Evolutionary conservation across 1,140 invertebrate genomes (phyloP), one percentile per base, ranked within the genome.

Genomic region (Elymnias hypermnestra): DNA sequence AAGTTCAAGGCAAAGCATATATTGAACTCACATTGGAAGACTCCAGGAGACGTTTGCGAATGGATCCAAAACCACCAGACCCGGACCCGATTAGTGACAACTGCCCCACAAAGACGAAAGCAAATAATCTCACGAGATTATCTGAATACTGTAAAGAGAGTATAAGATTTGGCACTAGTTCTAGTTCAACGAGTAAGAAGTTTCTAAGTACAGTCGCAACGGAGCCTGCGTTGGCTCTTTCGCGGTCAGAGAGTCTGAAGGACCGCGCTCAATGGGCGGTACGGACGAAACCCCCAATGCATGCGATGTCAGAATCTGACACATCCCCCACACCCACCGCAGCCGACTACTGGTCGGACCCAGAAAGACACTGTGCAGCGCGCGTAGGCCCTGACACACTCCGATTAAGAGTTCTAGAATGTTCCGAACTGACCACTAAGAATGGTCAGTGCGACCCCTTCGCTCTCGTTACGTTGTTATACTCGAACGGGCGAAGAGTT

Each of bases 371-470:
- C 55, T 85, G 73, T 55, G 64, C 78, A 4, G 78, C 82, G 6
- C 74, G 76, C 42, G 73, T 68, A 9, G 78, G 76, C 1, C 75
- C 77, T 39, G 78, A 84, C 55, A 88, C 86, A 29, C 51, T 91
- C 7, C 83, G 87, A 26, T 84, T 92, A 26, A 74, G 91, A 53
- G 89, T 97, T 28, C 87, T 93, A 50, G 94, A 96, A 83, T 97
- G 95, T 83, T 92, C 91, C 62, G 95, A 97, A 83, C 87, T 97
- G 67, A 94, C 94, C 41, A 92, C 95, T 49, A 94, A 94, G 72
- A 95, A 96, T 87, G 94, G 94, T 68, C 91, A 92, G 63, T 97
- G 95, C 89, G 95, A 97, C 88, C 94, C 95, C 2, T 96, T 93
- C 81, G 94, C 94, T 50, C 89, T 92, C 45, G 91, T 95, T 55